Evolutionary conservation across 1,140 invertebrate genomes (phyloP), one percentile per base, ranked within the genome.

Genomic region (Aphis craccivora): DNA sequence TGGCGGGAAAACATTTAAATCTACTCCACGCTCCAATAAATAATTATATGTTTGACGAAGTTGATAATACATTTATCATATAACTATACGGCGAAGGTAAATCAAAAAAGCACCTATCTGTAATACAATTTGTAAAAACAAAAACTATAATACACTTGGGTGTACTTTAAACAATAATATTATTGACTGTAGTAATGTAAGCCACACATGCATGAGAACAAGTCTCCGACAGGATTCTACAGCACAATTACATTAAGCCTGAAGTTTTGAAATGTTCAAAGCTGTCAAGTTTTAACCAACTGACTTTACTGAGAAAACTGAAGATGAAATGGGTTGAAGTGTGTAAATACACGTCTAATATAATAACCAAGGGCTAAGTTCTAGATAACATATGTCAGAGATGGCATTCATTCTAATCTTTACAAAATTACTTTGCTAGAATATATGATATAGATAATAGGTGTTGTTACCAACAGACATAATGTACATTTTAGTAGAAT

Each of bases 251-350:
- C 22, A 37, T 51, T 53, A 89, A 89, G 87, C 87, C 48, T 53
- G n/a, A 51, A 88, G 48, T 89, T 53, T 23, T 35, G 35, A 89
- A 89, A 89, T 11, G 35, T 55, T 55, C 53, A 55, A 48, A 89
- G 35, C 88, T 89, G 88, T 89, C 48, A 89, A 89, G 35, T 55
- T 53, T 55, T 89, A 89, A 89, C 88, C 48, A 55, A 35, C 22
- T 37, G 88, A 55, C 35, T 53, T 89, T 40, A 89, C 88, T 53
- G 51, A 55, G 51, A 89, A 53, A 89, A 89, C 35, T 55, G 37
- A 89, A 89, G 88, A 89, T 89, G 51, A 89, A 55, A 89, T 89
- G 88, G 88, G 88, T 55, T 55, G 51, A 89, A 89, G 51, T 55
- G 51, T 89, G 88, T 55, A 22, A 89, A 89, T 40, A 89, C 4